Base-by-base conservation (phyloP, 2,797 vertebrate genomes). In the Xiphophorus birchmanni region DNA sequence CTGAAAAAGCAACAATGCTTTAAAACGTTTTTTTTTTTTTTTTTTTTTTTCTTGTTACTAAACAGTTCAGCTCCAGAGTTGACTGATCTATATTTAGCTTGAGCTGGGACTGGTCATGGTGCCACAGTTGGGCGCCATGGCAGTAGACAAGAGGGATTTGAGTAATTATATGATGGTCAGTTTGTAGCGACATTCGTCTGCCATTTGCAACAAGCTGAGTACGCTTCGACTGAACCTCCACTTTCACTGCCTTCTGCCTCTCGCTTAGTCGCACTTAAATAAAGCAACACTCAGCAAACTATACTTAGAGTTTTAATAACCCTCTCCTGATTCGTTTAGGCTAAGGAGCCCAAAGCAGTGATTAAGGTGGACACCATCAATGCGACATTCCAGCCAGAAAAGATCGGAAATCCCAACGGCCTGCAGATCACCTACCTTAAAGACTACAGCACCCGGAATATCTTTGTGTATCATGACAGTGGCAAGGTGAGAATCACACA, bases 391-490 rank as follows among this genome's bases (percentile, higher is more conserved):
- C 97, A 98, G 84, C 97, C 97, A 0, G 96, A 93, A 77, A 98
- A 98, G 91, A 97, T 96, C 17, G 95, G 93, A 71, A 96, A 97
- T 83, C 94, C 96, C 69, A 96, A 97, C 73, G 97, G 97, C 32
- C 92, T 98, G 73, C 97, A 98, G 93, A 96, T 98, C 93, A 98
- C 97, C 21, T 98, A 97, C 93, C 95, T 98, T 78, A 98, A 97
- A 93, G 97, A 98, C 89, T 97, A 97, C 94, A 97, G 93, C 94
- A 98, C 97, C n/a, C 93, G 97, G 37, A 98, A 97, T 92, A 96
- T 98, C 91, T 98, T 98, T 77, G 87, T 98, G 73, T 97, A 97
- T 87, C 97, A 98, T 0, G 96, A 97, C 1, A 96, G 54, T 82
- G 94, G 96, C 89, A 97, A 97, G 96, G 97, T 95, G 32, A 45